These are phyloP conservation scores for Amphiprion clarkii DNA, from an alignment of 2,797 vertebrate species.

Conservation along the genomic window DNA sequence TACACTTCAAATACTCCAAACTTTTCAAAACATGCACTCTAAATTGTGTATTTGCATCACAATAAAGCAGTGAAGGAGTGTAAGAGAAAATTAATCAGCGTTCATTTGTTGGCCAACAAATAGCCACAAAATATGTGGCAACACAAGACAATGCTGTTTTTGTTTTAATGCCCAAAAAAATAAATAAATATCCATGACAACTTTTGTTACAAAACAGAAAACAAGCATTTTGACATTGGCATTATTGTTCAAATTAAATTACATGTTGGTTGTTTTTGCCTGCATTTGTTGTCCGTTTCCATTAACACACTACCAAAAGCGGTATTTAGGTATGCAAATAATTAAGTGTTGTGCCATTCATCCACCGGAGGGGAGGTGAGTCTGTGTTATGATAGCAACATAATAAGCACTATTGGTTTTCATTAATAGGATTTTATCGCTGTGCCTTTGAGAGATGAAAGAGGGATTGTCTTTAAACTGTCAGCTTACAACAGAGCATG, in stretches of 20 bases:
- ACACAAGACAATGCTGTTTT: neutral
- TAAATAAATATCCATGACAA: neutral
- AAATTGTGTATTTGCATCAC: neutral
- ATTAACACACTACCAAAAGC: neutral
- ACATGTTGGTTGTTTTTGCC: conserved; percentile 3
- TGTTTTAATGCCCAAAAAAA: conserved; percentile 6
- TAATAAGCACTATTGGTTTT: conserved; percentile 32
- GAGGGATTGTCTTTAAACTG: conserved; percentile 41
- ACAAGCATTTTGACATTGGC: neutral
- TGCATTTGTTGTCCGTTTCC: conserved; percentile 4
- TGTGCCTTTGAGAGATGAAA: conserved; percentile 44
- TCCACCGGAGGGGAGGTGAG: neutral
- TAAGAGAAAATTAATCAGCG: neutral
- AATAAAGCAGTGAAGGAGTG: neutral
- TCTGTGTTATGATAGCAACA: conserved; percentile 22
- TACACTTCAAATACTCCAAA: neutral
- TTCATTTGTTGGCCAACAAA: neutral
- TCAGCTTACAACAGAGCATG: conserved; percentile 26
- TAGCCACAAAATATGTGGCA: conserved; percentile 2
- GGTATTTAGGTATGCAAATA: conserved; percentile 18
- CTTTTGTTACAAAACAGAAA: neutral
- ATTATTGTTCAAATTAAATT: conserved; percentile 12
- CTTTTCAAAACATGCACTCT: neutral
- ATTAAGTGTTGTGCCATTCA: conserved; percentile 36
- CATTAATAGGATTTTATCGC: conserved; percentile 18